Conservation (phyloP, 2,888 invertebrate species). For the Synanthedon tipuliformis region DNA sequence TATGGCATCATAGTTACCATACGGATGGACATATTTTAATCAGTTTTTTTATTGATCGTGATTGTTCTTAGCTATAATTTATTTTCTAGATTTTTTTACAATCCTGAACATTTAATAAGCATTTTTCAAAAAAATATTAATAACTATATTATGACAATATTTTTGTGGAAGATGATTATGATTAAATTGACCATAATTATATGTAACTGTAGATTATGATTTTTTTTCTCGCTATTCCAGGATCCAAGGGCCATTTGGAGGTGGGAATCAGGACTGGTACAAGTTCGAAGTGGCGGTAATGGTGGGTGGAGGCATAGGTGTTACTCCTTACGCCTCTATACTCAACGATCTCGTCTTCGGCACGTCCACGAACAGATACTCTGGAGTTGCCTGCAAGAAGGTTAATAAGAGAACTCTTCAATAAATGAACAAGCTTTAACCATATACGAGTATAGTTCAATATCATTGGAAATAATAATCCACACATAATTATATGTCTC, state of each 20-base stretch:
- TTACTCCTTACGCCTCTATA: conserved; percentile 97
- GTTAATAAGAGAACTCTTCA: too few species aligned
- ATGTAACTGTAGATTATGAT: neutral
- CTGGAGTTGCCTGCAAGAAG: conserved; percentile 97
- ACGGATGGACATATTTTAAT: too few species aligned
- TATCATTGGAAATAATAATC: too few species aligned
- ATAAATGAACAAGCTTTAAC: too few species aligned
- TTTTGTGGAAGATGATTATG: neutral
- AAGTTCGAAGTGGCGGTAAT: conserved; percentile 98
- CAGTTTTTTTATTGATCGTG: too few species aligned
- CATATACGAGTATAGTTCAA: too few species aligned
- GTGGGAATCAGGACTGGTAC: conserved; percentile 98
- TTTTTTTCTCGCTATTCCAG: conserved; percentile 36
- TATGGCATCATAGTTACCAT: too few species aligned
- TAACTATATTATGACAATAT: neutral
- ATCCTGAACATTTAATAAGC: too few species aligned
- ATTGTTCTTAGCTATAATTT: too few species aligned
- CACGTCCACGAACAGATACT: conserved; percentile 94
- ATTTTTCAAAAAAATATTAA: neutral
- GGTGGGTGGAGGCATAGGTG: conserved; percentile 98
- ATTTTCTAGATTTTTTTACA: too few species aligned
- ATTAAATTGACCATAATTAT: neutral
- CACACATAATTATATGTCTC: too few species aligned
- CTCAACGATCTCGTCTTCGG: conserved; percentile 96
- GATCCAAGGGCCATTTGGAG: conserved; percentile 95